Conservation (phyloP, 2,113 vertebrate species). For the Castor canadensis region DNA sequence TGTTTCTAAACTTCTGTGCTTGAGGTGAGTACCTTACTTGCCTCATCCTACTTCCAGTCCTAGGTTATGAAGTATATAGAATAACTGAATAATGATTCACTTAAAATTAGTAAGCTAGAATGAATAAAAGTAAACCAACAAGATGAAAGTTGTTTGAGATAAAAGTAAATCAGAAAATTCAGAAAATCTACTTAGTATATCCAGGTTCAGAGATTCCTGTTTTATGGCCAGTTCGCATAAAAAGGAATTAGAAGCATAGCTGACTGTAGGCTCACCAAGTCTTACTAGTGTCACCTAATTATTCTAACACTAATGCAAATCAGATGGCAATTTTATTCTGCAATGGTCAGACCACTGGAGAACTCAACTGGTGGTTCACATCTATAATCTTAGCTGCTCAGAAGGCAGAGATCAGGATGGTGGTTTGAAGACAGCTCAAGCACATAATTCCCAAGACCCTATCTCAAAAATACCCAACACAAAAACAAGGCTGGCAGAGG, state of each 20-base stretch:
- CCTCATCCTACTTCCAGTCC: not conserved
- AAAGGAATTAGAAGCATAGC: not conserved
- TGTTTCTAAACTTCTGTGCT: not conserved
- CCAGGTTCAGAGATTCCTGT: not conserved
- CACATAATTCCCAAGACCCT: too few relatives aligned
- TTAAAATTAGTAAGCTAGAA: conserved; percentile 13
- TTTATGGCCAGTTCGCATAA: not conserved
- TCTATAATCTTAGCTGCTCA: not conserved
- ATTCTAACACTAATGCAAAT: not conserved
- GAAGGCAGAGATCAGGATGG: too few relatives aligned
- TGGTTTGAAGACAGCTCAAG: too few relatives aligned
- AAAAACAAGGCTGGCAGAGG: too few relatives aligned
- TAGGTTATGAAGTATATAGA: not conserved
- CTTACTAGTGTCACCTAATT: not conserved
- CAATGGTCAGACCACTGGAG: not conserved
- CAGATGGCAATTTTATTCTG: not conserved
- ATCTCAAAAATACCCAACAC: too few relatives aligned
- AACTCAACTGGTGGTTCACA: not conserved
- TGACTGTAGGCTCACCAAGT: not conserved
- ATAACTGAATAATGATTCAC: not conserved
- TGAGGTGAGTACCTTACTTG: not conserved
- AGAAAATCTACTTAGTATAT: not conserved
- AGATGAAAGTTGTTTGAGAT: not conserved
- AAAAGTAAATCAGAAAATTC: not conserved
- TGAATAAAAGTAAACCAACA: not conserved